Evolutionary conservation across 2,888 invertebrate genomes (phyloP).

Genomic region (Gibbula magus): DNA sequence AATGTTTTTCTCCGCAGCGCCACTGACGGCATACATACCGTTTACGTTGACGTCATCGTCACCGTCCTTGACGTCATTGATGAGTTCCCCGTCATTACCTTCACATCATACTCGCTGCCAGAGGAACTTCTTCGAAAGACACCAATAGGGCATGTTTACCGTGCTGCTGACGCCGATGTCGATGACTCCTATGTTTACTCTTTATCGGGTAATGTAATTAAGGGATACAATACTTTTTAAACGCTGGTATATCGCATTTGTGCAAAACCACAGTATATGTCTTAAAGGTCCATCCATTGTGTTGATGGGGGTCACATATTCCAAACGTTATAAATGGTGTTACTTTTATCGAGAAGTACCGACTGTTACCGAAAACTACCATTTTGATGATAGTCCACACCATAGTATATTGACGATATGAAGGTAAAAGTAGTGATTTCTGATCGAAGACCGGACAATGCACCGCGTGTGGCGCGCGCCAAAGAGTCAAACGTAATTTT

Average conservation of each 20-base stretch:
- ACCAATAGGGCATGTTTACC: neutral
- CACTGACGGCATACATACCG: neutral
- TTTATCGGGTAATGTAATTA: neutral
- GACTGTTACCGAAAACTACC: too few relatives aligned
- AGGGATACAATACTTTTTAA: too few relatives aligned
- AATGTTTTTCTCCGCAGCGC: neutral
- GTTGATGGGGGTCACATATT: too few relatives aligned
- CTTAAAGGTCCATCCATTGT: neutral
- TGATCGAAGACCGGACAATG: too few relatives aligned
- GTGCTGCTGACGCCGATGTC: neutral
- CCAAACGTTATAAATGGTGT: too few relatives aligned
- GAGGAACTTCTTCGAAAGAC: neutral
- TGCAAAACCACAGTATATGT: neutral
- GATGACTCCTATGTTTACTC: neutral
- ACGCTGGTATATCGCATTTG: neutral
- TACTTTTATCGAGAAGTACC: too few relatives aligned
- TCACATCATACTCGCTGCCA: neutral
- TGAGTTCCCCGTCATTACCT: neutral
- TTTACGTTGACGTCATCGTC: neutral
- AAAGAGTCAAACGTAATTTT: too few relatives aligned
- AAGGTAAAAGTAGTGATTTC: too few relatives aligned
- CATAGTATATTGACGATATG: too few relatives aligned
- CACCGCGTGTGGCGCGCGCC: too few relatives aligned
- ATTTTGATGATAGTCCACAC: too few relatives aligned
- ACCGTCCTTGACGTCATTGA: constrained; percentile 6